Conservation (phyloP, 2,797 vertebrate genomes). For the Hyperoplus lanceolatus region DNA sequence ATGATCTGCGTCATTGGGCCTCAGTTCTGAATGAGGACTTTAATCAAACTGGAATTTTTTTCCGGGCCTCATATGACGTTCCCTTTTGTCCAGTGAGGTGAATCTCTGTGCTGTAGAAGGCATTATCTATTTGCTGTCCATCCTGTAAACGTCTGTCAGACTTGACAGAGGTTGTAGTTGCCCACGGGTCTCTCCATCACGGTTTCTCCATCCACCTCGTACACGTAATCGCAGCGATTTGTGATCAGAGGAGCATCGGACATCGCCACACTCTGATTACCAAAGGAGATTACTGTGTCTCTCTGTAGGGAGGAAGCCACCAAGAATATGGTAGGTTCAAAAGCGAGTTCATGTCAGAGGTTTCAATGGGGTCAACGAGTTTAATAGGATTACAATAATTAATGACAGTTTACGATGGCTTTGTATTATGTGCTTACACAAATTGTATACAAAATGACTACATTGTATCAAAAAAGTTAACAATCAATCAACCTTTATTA, state of each 20-base stretch:
- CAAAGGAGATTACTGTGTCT: slow-evolving; percentile 81
- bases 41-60: slow-evolving; percentile 4
- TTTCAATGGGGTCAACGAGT: background rate
- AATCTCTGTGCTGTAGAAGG: slow-evolving; percentile 51
- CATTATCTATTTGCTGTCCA: slow-evolving; percentile 25
- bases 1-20: background rate
- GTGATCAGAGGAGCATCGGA: slow-evolving; percentile 81
- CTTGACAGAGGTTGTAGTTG: slow-evolving; percentile 88
- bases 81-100: slow-evolving; percentile 17
- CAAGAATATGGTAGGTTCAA: background rate
- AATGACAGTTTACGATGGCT: background rate
- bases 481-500: too few species aligned
- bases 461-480: too few species aligned
- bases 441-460: too few species aligned
- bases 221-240: slow-evolving; percentile 84
- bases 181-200: slow-evolving; percentile 78
- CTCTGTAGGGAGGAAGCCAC: slow-evolving; percentile 64
- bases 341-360: background rate
- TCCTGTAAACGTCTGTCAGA: slow-evolving; percentile 71
- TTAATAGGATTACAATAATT: background rate
- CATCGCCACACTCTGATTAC: slow-evolving; percentile 79
- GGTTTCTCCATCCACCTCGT: slow-evolving; percentile 85
- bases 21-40: slow-evolving; percentile 9
- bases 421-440: background rate
- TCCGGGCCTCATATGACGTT: background rate